Percentiles rank a stretch among this genome's conserved stretches.
phyloP scores from a whole-genome alignment of 2,113 vertebrate genomes.

The Erythrocercus mccallii region DNA sequence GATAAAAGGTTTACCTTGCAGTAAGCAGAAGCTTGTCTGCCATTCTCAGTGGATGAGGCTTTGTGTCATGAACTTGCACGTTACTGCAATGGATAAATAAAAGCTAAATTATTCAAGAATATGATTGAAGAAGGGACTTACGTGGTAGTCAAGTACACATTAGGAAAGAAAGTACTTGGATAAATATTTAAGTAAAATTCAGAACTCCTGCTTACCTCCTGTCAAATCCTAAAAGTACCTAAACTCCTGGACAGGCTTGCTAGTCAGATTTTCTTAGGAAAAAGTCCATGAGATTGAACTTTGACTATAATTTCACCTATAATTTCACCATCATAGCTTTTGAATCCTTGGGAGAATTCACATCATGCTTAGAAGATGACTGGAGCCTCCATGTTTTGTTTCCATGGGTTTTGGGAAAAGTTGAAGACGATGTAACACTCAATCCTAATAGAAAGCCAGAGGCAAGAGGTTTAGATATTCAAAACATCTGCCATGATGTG shows the following conservation, averaged over 20 bases:
- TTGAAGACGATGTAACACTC: not conserved
- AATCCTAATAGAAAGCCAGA: not conserved
- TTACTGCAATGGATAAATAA: not conserved
- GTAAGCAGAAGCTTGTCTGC: not conserved
- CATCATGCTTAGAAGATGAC: not conserved
- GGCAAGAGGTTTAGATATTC: not conserved
- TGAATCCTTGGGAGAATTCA: not conserved
- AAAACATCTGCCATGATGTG: not conserved
- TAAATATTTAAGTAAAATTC: slow-evolving; percentile 1
- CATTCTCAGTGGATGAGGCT: not conserved
- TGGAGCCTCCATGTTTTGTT: not conserved
- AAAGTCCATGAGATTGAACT: not conserved
- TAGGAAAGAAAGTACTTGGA: not conserved
- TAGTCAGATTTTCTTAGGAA: not conserved
- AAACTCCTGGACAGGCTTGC: not conserved
- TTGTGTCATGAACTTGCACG: not conserved
- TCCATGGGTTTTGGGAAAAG: not conserved
- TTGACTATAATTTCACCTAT: not conserved
- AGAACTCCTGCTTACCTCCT: not conserved
- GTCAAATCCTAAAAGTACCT: not conserved
- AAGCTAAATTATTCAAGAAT: not conserved
- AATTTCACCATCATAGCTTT: not conserved
- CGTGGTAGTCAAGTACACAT: not conserved
- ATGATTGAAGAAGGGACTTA: not conserved
- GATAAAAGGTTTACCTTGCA: not conserved